Percentiles rank a stretch among this genome's conserved stretches.
Conservation (phyloP, 1,140 invertebrate genomes). For the Aplysia californica region DNA sequence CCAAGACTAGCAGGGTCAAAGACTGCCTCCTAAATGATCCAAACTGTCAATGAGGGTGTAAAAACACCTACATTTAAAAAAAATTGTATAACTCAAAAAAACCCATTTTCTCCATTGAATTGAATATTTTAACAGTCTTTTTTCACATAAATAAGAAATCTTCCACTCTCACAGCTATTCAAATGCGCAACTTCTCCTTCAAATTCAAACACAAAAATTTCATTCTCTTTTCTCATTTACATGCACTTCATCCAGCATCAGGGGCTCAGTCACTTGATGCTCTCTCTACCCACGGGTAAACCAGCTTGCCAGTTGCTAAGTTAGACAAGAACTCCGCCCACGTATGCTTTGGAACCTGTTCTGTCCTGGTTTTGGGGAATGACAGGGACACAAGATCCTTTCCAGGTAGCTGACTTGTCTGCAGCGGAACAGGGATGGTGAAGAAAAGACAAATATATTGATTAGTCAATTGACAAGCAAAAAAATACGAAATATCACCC, state of each 20-base stretch:
- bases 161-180: too few species aligned
- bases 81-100: neutral
- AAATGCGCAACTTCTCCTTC: neutral
- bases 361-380: too few species aligned
- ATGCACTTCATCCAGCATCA: too few species aligned
- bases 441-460: constrained; percentile 7
- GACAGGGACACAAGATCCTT: neutral
- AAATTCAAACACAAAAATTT: neutral
- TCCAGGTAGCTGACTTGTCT: constrained; percentile 13
- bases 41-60: too few species aligned
- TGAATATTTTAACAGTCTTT: neutral
- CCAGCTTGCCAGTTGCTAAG: constrained; percentile 34
- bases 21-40: too few species aligned
- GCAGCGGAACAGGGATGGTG: constrained; percentile 29
- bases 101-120: neutral
- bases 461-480: neutral
- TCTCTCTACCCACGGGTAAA: constrained; percentile 43
- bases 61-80: too few species aligned
- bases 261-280: neutral
- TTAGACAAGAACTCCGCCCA: constrained; percentile 32
- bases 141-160: neutral
- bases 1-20: too few species aligned
- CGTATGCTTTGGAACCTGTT: constrained; percentile 13
- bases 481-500: neutral
- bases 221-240: neutral